phyloP scores from a whole-genome alignment of 35 echinoderm and acorn worm genomes.

The Heliocidaris tuberculata region DNA sequence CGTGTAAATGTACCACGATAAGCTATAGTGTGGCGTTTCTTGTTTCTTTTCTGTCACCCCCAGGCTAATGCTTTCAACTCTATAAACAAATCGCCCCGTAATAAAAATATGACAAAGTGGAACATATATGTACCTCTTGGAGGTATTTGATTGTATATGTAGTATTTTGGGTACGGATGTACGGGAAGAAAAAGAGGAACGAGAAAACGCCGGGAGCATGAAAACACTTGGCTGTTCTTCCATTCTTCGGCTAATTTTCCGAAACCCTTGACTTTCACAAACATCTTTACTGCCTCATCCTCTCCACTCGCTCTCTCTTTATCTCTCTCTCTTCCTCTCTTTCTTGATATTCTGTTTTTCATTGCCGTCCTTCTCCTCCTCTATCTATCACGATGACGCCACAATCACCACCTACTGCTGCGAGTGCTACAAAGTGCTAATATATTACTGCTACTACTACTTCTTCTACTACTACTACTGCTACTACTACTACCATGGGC shows the following conservation, averaged over 20 bases:
- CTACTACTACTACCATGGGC: no score
- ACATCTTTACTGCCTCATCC: neutral
- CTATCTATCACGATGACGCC: neutral
- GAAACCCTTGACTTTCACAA: neutral
- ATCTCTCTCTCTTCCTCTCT: neutral
- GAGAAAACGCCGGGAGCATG: neutral
- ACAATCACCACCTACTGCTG: no score
- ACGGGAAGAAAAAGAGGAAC: neutral
- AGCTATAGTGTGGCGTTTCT: neutral
- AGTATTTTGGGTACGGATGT: neutral
- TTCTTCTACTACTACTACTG: no score
- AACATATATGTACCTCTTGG: neutral
- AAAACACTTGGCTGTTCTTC: neutral
- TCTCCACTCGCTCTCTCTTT: neutral
- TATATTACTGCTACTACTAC: no score
- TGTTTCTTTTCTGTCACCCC: neutral
- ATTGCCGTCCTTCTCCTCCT: neutral
- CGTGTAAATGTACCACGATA: neutral
- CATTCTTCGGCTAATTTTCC: neutral
- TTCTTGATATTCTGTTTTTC: neutral
- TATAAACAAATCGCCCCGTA: neutral
- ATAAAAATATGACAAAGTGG: neutral
- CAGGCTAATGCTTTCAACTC: constrained; percentile 1
- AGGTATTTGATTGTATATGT: neutral
- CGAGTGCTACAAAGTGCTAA: no score